Base-by-base conservation (phyloP, 2,888 invertebrate species). In the Papilio elwesi region DNA sequence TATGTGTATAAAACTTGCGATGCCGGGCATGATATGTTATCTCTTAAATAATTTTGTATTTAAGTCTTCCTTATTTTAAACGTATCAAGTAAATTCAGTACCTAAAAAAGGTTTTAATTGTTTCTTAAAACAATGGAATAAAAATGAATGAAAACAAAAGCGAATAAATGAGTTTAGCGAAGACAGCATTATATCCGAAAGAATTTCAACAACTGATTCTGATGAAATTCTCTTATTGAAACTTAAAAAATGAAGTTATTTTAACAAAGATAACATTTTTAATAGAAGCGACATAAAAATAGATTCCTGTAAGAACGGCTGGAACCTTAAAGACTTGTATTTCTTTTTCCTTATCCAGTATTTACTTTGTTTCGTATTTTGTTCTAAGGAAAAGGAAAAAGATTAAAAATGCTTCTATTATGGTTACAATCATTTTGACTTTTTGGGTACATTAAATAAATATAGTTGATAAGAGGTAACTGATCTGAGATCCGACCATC, bases 201-300 rank as follows among this genome's bases (percentile, higher is more conserved):
- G 13, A 43, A 59, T 59, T 59, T 10, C n/a, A 43, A 57, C 57
- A 57, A 59, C n/a, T 43, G 59, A n/a, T 38, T 59, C 15, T 9
- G 43, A 59, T 59, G 38, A 59, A 59, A 43, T 43, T 43, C 59
- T 26, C 38, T 59, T 43, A 59, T 43, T 43, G 43, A 59, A 59
- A 59, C 43, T 59, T 38, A n/a, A 59, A 59, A 43, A 10, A 43
- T 36, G n/a, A n/a, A n/a, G n/a, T 13, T 59, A 8, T 59, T 59
- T 43, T 43, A 59, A 43, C n/a, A 59, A 10, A 59, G 43, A 59
- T 59, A 59, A 59, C 43, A 2, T 59, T 59, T 43, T 38, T n/a
- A 59, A 59, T 59, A 43, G 43, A 43, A 38, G 43, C 59, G 59
- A 59, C 9, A n/a, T 59, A 43, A 59, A 43, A 59, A 59, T 59